A percentile compares a stretch with the other conserved stretches of the same genome.
phyloP scores from a whole-genome alignment of 2,113 vertebrate genomes.

The Aegotheles bennettii region DNA sequence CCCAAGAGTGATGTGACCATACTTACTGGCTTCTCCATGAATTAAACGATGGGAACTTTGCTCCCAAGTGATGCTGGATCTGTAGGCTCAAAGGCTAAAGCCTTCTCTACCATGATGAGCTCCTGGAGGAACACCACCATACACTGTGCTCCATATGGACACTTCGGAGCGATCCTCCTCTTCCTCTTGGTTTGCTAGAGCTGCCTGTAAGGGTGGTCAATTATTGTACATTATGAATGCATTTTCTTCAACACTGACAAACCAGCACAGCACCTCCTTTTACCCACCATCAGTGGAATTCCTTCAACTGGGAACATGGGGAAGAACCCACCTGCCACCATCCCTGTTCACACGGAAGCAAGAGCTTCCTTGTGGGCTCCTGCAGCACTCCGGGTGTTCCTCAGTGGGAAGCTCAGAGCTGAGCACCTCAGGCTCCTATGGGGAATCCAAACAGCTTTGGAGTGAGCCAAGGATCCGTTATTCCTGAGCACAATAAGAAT shows the following conservation, averaged over 20 bases:
- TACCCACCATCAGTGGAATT: too few species aligned
- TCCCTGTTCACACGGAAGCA: not conserved
- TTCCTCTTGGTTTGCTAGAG: not conserved
- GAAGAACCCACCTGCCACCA: too few species aligned
- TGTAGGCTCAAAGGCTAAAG: not conserved
- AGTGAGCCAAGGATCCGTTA: too few species aligned
- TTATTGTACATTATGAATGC: accelerated
- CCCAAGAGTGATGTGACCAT: too few species aligned
- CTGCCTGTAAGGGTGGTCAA: accelerated
- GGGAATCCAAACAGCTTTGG: not conserved
- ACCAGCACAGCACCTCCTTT: not conserved
- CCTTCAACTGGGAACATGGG: too few species aligned
- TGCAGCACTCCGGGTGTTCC: too few species aligned
- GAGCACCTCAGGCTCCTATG: not conserved
- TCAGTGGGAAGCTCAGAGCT: not conserved
- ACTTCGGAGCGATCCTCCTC: not conserved
- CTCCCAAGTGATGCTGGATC: not conserved
- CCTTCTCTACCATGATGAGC: accelerated
- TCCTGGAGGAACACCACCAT: accelerated
- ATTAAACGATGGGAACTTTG: too few species aligned
- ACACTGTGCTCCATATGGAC: accelerated
- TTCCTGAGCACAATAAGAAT: not conserved
- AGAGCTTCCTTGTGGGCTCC: too few species aligned
- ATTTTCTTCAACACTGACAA: not conserved
- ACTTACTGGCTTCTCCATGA: accelerated